These are phyloP conservation scores for Drosophila ambigua DNA, from an alignment of 1,140 invertebrate genomes.

Conservation along the genomic window DNA sequence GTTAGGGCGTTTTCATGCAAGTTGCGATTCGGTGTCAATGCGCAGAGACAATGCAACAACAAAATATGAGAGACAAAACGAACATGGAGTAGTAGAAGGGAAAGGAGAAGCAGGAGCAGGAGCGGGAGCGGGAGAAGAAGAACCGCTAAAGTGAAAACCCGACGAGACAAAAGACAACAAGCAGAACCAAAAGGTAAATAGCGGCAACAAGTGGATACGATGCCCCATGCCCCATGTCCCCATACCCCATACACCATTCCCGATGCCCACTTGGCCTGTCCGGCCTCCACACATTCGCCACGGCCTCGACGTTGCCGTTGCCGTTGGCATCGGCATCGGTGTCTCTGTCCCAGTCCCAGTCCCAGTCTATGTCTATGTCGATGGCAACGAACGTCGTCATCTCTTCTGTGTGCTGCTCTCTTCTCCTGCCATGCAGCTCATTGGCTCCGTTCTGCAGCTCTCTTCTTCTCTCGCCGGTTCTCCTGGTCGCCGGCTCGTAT, in stretches of 20 bases:
- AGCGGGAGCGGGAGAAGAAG: conserved; percentile 11
- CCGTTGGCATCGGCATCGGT: conserved; percentile 1
- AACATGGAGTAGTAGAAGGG: not conserved
- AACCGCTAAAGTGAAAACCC: conserved; percentile 58
- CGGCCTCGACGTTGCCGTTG: conserved; percentile 45
- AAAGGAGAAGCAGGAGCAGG: conserved; percentile 4
- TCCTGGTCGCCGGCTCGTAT: conserved; percentile 51
- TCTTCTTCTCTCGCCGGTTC: conserved; percentile 6
- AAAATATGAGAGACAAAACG: conserved; percentile 1
- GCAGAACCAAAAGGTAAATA: conserved; percentile 77
- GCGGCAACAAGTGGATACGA: conserved; percentile 74
- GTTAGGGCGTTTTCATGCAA: conserved; percentile 44
- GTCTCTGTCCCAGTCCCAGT: conserved; percentile 34
- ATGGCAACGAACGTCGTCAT: conserved; percentile 54
- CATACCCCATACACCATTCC: conserved; percentile 28
- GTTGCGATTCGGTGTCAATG: conserved; percentile 57
- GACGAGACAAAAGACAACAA: conserved; percentile 56
- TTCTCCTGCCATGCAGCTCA: not conserved
- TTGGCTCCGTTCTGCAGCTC: conserved; percentile 1
- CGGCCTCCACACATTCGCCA: conserved; percentile 49
- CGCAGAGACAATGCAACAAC: conserved; percentile 25
- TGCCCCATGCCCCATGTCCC: conserved; percentile 43
- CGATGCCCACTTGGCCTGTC: conserved; percentile 36
- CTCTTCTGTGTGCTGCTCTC: conserved; percentile 28
- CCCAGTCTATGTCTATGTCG: conserved; percentile 38